These are phyloP conservation scores for Lytechinus pictus DNA, from an alignment of 35 echinoderm and acorn worm genomes.

Conservation along the genomic window DNA sequence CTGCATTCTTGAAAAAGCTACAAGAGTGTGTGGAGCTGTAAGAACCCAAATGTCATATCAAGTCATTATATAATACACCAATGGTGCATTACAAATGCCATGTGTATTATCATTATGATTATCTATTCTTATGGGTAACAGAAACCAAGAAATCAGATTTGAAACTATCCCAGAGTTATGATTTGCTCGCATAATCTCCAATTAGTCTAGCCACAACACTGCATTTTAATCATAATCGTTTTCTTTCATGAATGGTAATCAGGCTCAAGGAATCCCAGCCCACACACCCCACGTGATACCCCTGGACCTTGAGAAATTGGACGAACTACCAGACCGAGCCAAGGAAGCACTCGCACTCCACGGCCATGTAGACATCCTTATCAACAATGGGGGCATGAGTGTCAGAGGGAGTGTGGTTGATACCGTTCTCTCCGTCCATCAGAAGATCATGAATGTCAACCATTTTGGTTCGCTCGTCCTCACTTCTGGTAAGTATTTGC, in stretches of 20 bases:
- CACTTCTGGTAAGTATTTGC: slow-evolving; percentile 70
- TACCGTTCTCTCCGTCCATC: slow-evolving; percentile 74
- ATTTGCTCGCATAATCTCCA: no score
- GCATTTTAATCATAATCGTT: no score
- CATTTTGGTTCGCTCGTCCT: slow-evolving; percentile 93
- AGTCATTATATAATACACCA: no score
- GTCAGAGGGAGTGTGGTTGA: slow-evolving; percentile 65
- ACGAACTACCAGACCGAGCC: slow-evolving; percentile 59
- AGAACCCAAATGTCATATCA: no score
- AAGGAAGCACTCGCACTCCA: slow-evolving; percentile 64
- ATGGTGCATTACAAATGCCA: no score
- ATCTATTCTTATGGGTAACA: no score
- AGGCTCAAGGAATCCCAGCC: slow-evolving; percentile 7
- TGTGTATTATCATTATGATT: no score
- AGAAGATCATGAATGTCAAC: slow-evolving; percentile 93
- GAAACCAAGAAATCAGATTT: no score
- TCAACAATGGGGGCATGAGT: slow-evolving; percentile 87
- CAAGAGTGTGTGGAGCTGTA: no score
- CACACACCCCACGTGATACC: slow-evolving; percentile 69
- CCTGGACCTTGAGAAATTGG: slow-evolving; percentile 72
- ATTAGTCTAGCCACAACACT: no score
- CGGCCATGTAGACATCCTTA: slow-evolving; percentile 71
- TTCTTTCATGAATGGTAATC: not conserved
- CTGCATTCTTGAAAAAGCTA: no score
- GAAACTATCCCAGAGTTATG: no score